Conservation (phyloP, 2,113 vertebrate species). For the Stigmatopora argus region DNA sequence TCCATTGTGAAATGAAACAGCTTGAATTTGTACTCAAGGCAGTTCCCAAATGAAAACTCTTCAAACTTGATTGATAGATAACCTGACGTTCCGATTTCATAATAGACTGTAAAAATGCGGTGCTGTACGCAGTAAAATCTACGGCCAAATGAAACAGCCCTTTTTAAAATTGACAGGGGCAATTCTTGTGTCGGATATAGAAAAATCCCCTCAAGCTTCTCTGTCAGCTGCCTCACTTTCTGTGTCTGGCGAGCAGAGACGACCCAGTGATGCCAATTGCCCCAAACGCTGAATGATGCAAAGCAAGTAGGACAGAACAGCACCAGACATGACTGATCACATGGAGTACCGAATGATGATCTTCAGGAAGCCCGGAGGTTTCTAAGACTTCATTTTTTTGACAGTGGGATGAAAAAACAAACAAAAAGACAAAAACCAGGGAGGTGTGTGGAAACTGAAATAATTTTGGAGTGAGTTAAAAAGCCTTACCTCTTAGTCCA, state of each 20-base stretch:
- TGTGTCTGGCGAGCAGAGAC: conserved; percentile 18
- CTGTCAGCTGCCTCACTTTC: conserved; percentile 30
- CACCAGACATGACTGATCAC: conserved; percentile 29
- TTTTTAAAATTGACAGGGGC: background rate
- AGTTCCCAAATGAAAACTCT: background rate
- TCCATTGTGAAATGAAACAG: too few species aligned
- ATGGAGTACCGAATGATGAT: background rate
- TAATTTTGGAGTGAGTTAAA: conserved; percentile 21
- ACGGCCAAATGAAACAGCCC: background rate
- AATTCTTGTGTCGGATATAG: background rate
- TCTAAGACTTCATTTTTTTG: background rate
- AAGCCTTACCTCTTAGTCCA: conserved; percentile 54
- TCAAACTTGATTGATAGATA: background rate
- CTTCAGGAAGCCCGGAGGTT: background rate
- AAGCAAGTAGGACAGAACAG: conserved; percentile 39
- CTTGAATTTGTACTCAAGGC: too few species aligned
- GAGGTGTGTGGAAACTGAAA: background rate
- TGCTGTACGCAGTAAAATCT: background rate
- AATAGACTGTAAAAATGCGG: background rate
- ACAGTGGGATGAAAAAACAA: too few species aligned
- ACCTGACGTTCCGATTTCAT: background rate
- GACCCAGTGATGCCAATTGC: conserved; percentile 15
- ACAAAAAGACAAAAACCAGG: background rate
- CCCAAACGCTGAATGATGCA: conserved; percentile 33
- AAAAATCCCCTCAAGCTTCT: conserved; percentile 31